These are phyloP conservation scores for Coturnix japonica DNA, from an alignment of 2,113 vertebrate genomes.

Conservation along the genomic window DNA sequence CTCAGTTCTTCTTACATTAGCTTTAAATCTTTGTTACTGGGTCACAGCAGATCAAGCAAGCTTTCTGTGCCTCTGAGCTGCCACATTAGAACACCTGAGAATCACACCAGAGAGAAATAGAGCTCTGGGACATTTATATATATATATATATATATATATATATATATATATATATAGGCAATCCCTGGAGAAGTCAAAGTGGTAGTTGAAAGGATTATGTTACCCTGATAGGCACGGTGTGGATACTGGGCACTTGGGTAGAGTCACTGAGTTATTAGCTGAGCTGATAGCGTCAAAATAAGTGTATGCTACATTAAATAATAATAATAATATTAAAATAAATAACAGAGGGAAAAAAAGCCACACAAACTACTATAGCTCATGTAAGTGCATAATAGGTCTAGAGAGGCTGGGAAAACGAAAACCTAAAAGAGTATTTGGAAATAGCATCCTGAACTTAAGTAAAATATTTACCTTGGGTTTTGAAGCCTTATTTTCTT, in stretches of 20 bases:
- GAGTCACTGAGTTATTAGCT: background rate
- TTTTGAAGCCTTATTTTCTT: background rate
- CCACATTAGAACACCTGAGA: background rate
- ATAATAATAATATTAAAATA: background rate
- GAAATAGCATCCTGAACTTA: background rate
- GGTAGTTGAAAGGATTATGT: background rate
- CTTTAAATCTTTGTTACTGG: background rate
- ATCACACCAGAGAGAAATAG: background rate
- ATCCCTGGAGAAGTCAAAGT: background rate
- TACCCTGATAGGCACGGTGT: background rate
- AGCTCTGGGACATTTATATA: background rate
- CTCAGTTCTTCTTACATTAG: background rate
- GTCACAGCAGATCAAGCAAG: background rate
- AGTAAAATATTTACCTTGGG: background rate
- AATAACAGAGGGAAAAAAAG: background rate
- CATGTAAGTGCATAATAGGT: background rate
- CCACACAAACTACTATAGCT: rapidly evolving
- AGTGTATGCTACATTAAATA: background rate
- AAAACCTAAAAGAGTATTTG: background rate
- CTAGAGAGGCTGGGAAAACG: background rate
- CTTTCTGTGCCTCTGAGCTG: background rate
- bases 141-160: background rate
- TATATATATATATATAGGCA: background rate
- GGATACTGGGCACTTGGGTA: background rate
- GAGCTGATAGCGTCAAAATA: background rate